Conservation (phyloP, 2,797 vertebrate species). For the Phataginus tetradactyla region DNA sequence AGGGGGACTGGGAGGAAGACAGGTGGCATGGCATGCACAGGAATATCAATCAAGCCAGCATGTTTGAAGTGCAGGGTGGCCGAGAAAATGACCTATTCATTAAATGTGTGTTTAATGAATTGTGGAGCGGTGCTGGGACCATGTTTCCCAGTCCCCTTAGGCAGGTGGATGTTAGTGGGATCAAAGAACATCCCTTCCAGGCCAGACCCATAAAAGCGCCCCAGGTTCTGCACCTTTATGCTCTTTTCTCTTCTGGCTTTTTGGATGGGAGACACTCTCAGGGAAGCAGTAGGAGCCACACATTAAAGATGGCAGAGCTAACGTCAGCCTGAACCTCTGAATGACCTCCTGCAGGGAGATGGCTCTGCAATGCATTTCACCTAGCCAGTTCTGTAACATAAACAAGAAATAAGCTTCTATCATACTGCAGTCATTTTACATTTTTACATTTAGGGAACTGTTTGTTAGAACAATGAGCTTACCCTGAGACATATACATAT, state of each 20-base stretch:
- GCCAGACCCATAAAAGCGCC: neutral
- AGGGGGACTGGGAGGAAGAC: neutral
- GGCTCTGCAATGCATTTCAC: neutral
- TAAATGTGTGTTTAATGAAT: neutral
- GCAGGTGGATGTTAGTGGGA: too few species aligned
- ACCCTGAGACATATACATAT: neutral
- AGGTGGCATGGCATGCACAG: neutral
- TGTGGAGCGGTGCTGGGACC: neutral
- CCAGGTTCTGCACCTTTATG: neutral
- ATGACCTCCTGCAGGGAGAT: neutral
- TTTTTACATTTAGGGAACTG: neutral
- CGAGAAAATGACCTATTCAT: neutral
- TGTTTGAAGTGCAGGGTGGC: neutral
- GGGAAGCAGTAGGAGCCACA: neutral
- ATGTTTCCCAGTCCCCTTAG: neutral
- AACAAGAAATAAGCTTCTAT: neutral
- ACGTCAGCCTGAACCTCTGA: neutral
- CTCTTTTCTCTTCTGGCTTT: neutral
- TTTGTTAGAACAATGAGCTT: neutral
- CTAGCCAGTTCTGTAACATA: neutral
- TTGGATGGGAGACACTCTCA: neutral
- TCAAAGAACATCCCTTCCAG: neutral
- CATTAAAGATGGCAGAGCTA: neutral
- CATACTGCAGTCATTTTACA: neutral
- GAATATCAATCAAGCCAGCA: neutral